These are phyloP conservation scores for Varecia variegata DNA, from an alignment of 2,797 vertebrate genomes.

Conservation along the genomic window DNA sequence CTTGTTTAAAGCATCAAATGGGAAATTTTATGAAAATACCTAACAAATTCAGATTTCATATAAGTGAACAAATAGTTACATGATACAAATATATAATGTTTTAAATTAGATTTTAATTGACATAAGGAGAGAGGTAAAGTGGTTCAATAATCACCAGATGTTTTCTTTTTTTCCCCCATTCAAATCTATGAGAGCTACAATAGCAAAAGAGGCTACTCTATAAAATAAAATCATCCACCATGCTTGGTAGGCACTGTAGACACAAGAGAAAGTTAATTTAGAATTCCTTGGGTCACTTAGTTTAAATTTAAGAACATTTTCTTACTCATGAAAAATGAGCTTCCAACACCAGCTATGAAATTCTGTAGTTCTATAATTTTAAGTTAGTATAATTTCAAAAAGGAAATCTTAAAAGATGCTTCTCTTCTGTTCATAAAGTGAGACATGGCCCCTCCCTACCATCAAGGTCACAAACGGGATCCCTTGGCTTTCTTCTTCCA, in stretches of 20 bases:
- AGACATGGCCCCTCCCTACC: not conserved
- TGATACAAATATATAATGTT: not conserved
- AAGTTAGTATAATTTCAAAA: conserved; percentile 29
- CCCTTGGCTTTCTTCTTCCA: not conserved
- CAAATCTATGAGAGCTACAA: not conserved
- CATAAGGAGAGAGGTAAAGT: not conserved
- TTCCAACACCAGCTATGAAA: not conserved
- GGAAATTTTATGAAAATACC: conserved; percentile 31
- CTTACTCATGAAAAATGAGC: not conserved
- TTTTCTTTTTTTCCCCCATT: not conserved
- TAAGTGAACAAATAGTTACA: not conserved
- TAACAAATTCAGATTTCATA: conserved; percentile 28
- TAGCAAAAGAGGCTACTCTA: not conserved
- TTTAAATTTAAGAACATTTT: conserved; percentile 24
- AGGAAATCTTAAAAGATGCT: not conserved
- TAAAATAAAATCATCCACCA: not conserved
- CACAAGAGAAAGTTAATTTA: not conserved
- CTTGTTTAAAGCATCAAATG: conserved; percentile 27
- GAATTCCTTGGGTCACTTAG: not conserved
- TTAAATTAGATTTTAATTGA: conserved; percentile 33
- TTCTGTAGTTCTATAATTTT: not conserved
- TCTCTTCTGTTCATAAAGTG: not conserved
- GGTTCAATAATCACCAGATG: not conserved
- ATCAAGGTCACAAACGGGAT: not conserved
- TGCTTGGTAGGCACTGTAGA: not conserved